These are phyloP conservation scores for Accipiter virgatus DNA, from an alignment of 2,113 vertebrate genomes.

Conservation along the genomic window DNA sequence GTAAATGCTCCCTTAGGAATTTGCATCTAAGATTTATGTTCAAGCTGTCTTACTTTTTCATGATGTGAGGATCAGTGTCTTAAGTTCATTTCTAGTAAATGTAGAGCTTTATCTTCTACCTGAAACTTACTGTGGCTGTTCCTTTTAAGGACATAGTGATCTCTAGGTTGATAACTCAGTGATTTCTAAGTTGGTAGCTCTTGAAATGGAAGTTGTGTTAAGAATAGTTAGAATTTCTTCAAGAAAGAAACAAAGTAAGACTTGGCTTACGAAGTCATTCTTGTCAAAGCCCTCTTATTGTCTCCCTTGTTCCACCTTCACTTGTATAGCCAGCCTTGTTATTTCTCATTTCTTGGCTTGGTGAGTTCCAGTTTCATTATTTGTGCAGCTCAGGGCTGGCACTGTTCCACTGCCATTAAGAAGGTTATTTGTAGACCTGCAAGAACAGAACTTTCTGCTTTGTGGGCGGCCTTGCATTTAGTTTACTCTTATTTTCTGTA, in stretches of 20 bases:
- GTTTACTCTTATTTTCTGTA: background rate
- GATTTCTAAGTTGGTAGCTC: background rate
- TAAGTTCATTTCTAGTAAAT: background rate
- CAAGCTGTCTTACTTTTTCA: background rate
- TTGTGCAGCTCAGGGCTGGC: conserved; percentile 10
- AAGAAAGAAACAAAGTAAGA: background rate
- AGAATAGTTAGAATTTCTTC: background rate
- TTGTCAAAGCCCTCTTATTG: background rate
- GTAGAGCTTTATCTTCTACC: background rate
- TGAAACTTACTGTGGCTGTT: background rate
- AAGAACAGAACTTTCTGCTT: background rate
- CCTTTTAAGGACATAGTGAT: background rate
- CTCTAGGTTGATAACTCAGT: background rate
- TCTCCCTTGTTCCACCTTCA: background rate
- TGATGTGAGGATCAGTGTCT: background rate
- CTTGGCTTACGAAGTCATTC: background rate
- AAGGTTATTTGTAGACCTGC: conserved; percentile 1
- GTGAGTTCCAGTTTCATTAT: background rate
- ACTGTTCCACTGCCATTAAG: conserved; percentile 14
- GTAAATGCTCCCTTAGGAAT: background rate
- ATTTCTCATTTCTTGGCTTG: conserved; percentile 29
- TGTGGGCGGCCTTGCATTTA: background rate
- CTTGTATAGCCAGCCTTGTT: background rate
- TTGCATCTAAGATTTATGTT: background rate
- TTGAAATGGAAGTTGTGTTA: background rate